Conservation (phyloP, 2,797 vertebrate genomes). For the Pagetopsis macropterus region DNA sequence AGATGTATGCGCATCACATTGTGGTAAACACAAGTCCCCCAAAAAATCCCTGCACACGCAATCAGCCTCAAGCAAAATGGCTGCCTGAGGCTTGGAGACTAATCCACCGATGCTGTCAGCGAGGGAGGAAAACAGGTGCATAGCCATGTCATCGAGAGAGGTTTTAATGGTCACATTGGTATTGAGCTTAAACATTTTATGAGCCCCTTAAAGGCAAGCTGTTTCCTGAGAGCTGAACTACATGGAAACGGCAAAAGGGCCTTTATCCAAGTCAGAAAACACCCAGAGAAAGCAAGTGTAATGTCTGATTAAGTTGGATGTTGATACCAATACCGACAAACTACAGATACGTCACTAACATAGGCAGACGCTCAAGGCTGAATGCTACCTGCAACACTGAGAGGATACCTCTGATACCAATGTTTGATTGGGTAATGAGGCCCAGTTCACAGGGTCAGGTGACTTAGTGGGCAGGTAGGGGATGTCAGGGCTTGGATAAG, state of each 20-base stretch:
- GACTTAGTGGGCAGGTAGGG: constrained; percentile 4
- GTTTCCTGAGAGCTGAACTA: background rate
- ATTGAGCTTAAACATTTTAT: constrained; percentile 11
- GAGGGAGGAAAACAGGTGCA: constrained; percentile 29
- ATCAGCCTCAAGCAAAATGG: constrained; percentile 20
- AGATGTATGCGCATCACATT: constrained; percentile 17
- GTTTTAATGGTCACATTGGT: constrained; percentile 8
- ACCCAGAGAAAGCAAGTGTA: background rate
- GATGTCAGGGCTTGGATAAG: background rate
- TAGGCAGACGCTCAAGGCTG: background rate
- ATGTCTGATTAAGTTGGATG: background rate
- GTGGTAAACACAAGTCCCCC: constrained; percentile 20
- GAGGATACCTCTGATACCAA: no score
- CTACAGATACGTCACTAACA: background rate
- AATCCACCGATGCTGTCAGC: constrained; percentile 28
- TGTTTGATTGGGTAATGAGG: background rate
- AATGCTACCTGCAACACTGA: background rate
- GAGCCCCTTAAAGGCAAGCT: constrained; percentile 1
- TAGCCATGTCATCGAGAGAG: background rate
- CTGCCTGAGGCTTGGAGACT: constrained; percentile 28
- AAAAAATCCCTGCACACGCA: constrained; percentile 12
- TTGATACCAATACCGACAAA: background rate
- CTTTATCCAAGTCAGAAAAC: background rate
- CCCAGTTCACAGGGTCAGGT: background rate
- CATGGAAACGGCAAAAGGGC: constrained; percentile 1